Conservation (phyloP, 2,797 vertebrate genomes). For the Falco rusticolus region DNA sequence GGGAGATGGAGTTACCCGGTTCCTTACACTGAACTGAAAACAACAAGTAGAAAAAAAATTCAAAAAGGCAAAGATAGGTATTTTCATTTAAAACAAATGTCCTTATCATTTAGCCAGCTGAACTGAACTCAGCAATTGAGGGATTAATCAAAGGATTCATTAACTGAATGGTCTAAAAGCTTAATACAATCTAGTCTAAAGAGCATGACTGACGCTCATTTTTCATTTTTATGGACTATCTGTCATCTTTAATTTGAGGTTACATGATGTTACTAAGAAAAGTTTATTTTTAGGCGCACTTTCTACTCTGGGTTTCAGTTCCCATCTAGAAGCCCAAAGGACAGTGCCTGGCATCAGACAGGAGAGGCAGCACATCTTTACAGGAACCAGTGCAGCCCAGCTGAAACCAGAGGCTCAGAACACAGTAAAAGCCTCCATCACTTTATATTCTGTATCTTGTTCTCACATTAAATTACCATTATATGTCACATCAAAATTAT, state of each 20-base stretch:
- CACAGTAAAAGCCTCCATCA: not conserved
- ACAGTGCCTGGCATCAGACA: not conserved
- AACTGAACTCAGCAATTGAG: not conserved
- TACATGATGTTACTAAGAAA: not conserved
- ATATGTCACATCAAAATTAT: too few species aligned
- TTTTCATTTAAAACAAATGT: not conserved
- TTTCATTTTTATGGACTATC: not conserved
- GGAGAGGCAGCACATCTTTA: fast-evolving
- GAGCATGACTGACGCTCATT: not conserved
- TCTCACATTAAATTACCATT: not conserved
- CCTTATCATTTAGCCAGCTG: not conserved
- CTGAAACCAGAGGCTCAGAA: not conserved
- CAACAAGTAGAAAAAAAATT: not conserved
- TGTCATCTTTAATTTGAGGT: not conserved
- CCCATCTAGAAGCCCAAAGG: not conserved
- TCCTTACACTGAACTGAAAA: not conserved
- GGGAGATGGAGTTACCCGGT: not conserved
- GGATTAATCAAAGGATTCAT: not conserved
- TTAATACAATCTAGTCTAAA: not conserved
- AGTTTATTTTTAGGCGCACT: not conserved
- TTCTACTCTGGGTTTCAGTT: not conserved
- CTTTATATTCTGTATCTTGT: not conserved
- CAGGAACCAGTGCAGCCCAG: not conserved
- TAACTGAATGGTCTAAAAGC: not conserved
- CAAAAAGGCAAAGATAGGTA: not conserved